Evolutionary conservation across 2,888 invertebrate species (phyloP).

Genomic region (Drosophila aldrichi): DNA sequence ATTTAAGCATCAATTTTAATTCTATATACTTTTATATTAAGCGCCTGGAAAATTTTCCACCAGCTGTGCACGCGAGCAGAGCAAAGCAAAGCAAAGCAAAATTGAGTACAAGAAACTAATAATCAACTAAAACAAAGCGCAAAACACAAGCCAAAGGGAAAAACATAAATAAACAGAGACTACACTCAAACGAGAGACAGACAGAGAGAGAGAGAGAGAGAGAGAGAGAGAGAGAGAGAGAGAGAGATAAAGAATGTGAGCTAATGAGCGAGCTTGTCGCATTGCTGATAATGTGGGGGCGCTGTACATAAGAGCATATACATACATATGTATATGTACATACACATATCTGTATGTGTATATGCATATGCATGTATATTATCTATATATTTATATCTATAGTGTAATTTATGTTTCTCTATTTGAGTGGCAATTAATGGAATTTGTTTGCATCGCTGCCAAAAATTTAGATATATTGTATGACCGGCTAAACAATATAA

Average conservation of each 20-base stretch:
- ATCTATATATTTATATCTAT: background rate
- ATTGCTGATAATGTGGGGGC: slow-evolving; percentile 51
- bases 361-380: background rate
- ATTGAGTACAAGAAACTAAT: slow-evolving; percentile 33
- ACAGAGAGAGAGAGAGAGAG: background rate
- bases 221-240: slow-evolving; percentile 2
- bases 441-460: slow-evolving; percentile 58
- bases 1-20: slow-evolving; percentile 70
- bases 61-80: slow-evolving; percentile 63
- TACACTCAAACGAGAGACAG: slow-evolving; percentile 6
- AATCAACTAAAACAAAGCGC: slow-evolving; percentile 50
- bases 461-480: slow-evolving; percentile 51
- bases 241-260: slow-evolving; percentile 2
- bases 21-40: slow-evolving; percentile 64
- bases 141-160: slow-evolving; percentile 44
- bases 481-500: slow-evolving; percentile 35
- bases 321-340: background rate
- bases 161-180: slow-evolving; percentile 62
- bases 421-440: slow-evolving; percentile 55
- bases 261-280: slow-evolving; percentile 23
- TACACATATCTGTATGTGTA: background rate
- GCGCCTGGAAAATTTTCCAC: slow-evolving; percentile 77
- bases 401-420: slow-evolving; percentile 17
- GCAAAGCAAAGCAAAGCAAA: slow-evolving; percentile 29
- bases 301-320: slow-evolving; percentile 14